Conservation (phyloP, 1,140 invertebrate species). For the Holcopasites calliopsidis region DNA sequence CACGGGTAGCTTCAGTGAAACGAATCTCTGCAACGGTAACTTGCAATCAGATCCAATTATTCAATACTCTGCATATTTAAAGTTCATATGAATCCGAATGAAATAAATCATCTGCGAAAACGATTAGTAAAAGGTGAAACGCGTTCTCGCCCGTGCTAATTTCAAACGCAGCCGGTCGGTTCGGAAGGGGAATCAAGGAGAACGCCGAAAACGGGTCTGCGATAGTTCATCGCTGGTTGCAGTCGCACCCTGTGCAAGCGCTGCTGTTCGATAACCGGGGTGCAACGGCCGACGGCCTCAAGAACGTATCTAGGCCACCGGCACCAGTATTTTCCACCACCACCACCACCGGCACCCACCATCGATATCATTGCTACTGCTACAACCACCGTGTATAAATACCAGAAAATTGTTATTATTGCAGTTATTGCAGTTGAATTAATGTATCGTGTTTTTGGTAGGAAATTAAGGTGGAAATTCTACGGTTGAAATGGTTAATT, state of each 20-base stretch:
- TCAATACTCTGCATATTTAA: no score
- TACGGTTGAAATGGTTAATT: neutral
- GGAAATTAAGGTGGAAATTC: neutral
- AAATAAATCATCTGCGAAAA: neutral
- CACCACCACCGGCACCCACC: conserved; percentile 4
- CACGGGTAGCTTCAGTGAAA: no score
- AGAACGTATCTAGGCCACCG: conserved; percentile 73
- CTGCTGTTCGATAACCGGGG: conserved; percentile 73
- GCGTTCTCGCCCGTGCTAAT: neutral
- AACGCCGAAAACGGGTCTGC: conserved; percentile 19
- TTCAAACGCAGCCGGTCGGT: conserved; percentile 6
- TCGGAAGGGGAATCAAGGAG: conserved; percentile 8
- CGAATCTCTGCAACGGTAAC: neutral
- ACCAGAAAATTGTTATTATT: conserved; percentile 2
- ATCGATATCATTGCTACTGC: conserved; percentile 30
- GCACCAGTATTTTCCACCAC: conserved; percentile 51
- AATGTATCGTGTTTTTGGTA: neutral
- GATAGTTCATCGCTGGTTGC: conserved; percentile 46
- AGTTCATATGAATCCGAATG: neutral
- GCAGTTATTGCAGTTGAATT: neutral
- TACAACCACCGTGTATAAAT: conserved; percentile 17
- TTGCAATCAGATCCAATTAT: no score
- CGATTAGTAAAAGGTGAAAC: neutral
- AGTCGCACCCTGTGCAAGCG: conserved; percentile 62
- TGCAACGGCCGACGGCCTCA: conserved; percentile 73